Base-by-base conservation (phyloP, 2,113 vertebrate genomes). In the Amphilophus citrinellus region DNA sequence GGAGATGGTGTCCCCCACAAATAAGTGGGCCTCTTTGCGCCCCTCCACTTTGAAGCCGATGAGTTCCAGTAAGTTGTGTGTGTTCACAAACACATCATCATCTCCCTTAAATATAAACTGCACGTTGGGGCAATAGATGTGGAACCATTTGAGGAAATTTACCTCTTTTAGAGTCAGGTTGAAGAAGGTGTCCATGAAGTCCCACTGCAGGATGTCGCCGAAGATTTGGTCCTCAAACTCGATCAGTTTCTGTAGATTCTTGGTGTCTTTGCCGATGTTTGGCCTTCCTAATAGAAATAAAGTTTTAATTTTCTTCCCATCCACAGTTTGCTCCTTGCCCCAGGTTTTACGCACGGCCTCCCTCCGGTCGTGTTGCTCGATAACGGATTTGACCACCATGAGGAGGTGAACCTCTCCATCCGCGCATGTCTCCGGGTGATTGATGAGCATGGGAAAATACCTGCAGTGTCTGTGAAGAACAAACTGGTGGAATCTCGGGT, bases 61-160 rank as follows among this genome's bases (percentile, higher is more conserved):
- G 77, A 95, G 90, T 83, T 96, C 94, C 92, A 98, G 92, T 7
- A 97, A 85, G 84, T 98, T 98, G 73, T 90, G 73, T 0, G 96
- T 96, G 89, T 97, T 96, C 3, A 97, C 96, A 18, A 97, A 98
- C 39, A 98, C 96, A 1, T 98, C 97, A 2, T 97, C 97, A 0
- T 97, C 97, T 1, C 97, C 96, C 32, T 97, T 96, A 84, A 97
- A 97, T n/a, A 97, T 93, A 66, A 97, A 97, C 63, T 85, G 91
- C 6, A 95, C 95, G 0, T 61, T 71, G 15, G 93, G 68, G 79
- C 96, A 97, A 91, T 94, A 96, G 57, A 93, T 94, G 85, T 93
- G 71, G 77, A 97, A 97, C 96, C 96, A 97, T 17, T 94, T 95
- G 56, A 97, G 94, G 57, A 97, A 97, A 81, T 96, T 97, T 6